Conservation (phyloP, 2,113 vertebrate genomes). For the Oreochromis spilurus region DNA sequence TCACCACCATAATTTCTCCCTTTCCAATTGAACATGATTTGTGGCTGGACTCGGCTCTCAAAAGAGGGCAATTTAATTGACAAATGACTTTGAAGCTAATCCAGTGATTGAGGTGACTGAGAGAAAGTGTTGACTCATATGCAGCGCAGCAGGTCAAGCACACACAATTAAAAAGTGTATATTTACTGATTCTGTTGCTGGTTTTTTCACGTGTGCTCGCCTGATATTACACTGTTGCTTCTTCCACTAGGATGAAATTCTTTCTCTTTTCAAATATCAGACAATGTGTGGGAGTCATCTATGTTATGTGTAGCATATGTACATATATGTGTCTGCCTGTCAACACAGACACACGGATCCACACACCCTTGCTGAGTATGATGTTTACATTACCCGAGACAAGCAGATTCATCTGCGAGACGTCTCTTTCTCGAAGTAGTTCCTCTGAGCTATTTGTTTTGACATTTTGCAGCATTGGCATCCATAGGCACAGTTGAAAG, state of each 20-base stretch:
- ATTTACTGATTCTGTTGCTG: background rate
- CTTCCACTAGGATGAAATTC: background rate
- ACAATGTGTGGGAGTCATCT: background rate
- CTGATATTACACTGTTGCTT: background rate
- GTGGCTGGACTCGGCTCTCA: constrained; percentile 13
- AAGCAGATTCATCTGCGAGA: constrained; percentile 13
- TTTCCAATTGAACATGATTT: constrained; percentile 48
- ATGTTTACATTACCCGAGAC: constrained; percentile 25
- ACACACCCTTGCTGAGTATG: background rate
- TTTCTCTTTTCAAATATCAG: background rate
- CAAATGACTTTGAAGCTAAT: constrained; percentile 50
- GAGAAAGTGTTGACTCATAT: background rate
- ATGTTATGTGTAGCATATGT: background rate
- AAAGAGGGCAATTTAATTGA: constrained; percentile 45
- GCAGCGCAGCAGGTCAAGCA: background rate
- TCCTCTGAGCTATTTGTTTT: constrained; percentile 36
- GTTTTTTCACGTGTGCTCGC: background rate
- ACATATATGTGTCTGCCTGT: background rate
- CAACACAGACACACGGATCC: background rate
- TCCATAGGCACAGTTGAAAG: constrained; percentile 45
- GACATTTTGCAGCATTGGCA: constrained; percentile 1
- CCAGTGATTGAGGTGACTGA: constrained; percentile 35
- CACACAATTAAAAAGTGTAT: background rate
- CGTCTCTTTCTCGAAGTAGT: background rate
- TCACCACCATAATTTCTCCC: constrained; percentile 2